phyloP scores from a whole-genome alignment of 2,888 invertebrate species.

The Phrixothrix hirtus region DNA sequence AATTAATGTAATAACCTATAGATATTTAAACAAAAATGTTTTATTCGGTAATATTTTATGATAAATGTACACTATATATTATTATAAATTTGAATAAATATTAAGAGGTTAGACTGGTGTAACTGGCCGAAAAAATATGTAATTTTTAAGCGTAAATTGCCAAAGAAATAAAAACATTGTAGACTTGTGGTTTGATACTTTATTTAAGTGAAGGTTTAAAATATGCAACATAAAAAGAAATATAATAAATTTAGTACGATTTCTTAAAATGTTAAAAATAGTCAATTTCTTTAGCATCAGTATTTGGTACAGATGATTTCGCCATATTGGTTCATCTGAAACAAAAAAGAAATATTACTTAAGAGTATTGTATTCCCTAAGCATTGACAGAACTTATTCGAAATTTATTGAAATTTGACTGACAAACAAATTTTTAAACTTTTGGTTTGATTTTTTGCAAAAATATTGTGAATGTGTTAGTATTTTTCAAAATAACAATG shows the following conservation, averaged over 20 bases:
- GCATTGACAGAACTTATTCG: background rate
- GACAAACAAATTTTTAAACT: too few species aligned
- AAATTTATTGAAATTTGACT: background rate
- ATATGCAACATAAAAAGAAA: background rate
- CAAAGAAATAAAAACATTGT: background rate
- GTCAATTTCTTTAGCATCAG: background rate
- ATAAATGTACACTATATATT: too few species aligned
- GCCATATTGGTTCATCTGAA: background rate
- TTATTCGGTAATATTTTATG: too few species aligned
- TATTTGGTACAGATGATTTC: background rate
- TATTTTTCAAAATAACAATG: too few species aligned
- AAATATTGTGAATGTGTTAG: too few species aligned
- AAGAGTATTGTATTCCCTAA: background rate
- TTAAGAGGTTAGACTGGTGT: background rate
- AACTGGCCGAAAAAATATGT: background rate
- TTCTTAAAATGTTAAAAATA: background rate
- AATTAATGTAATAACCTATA: too few species aligned
- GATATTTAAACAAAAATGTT: too few species aligned
- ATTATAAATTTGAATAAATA: too few species aligned
- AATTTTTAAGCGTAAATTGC: background rate
- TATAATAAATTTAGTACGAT: background rate
- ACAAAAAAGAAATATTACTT: background rate
- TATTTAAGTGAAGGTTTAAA: too few species aligned
- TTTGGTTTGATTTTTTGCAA: too few species aligned
- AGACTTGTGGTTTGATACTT: background rate